These are phyloP conservation scores for Megalops atlanticus DNA, from an alignment of 2,113 vertebrate genomes.

Conservation along the genomic window DNA sequence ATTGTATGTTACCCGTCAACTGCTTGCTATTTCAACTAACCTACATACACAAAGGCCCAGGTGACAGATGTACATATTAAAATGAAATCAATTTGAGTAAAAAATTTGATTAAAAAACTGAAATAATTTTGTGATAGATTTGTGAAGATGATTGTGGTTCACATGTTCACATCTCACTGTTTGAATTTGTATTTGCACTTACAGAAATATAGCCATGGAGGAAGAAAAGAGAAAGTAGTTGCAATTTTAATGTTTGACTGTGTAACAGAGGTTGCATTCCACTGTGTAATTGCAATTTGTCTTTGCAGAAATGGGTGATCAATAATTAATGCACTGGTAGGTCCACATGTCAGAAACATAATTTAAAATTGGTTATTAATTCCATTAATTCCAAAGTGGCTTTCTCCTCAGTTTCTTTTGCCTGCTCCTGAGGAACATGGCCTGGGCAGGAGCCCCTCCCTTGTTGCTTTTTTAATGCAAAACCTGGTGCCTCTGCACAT, in stretches of 20 bases:
- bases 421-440: conserved; percentile 27
- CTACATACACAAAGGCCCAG: too few species aligned
- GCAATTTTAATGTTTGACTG: conserved; percentile 70
- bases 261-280: conserved; percentile 66
- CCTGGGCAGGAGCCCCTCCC: conserved; percentile 23
- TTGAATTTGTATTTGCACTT: conserved; percentile 65
- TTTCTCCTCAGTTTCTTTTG: conserved; percentile 29
- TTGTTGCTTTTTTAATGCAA: conserved; percentile 35
- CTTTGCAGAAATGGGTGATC: conserved; percentile 57
- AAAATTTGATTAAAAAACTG: too few species aligned
- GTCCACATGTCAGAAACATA: conserved; percentile 49
- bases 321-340: conserved; percentile 59
- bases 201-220: conserved; percentile 54
- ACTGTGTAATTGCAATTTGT: conserved; percentile 64
- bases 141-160: too few species aligned
- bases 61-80: too few species aligned
- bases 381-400: conserved; percentile 45
- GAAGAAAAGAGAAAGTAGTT: conserved; percentile 55
- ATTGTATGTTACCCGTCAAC: too few species aligned
- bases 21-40: too few species aligned
- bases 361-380: conserved; percentile 60
- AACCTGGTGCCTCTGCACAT: conserved; percentile 26
- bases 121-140: too few species aligned
- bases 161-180: too few species aligned
- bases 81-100: too few species aligned